Evolutionary conservation across 2,797 vertebrate species (phyloP).

Genomic region (Bovichtus variegatus): DNA sequence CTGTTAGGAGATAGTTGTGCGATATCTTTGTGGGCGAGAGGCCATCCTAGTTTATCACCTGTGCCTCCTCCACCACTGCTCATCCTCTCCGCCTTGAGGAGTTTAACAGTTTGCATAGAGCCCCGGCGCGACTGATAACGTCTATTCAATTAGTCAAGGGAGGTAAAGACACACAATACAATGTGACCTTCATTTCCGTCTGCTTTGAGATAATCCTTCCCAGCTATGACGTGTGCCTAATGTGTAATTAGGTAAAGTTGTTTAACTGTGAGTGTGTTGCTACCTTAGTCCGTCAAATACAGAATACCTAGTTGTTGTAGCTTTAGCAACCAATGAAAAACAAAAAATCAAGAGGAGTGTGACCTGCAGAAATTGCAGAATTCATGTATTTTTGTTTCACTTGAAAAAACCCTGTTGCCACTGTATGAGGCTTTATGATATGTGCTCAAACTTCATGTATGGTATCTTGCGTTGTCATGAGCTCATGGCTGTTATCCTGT

Average conservation of each 20-base stretch:
- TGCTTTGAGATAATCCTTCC: constrained; percentile 53
- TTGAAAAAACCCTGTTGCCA: not conserved
- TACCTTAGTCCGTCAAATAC: not conserved
- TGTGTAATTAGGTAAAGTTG: not conserved
- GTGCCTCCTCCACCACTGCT: constrained; percentile 42
- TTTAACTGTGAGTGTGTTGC: not conserved
- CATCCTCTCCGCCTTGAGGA: constrained; percentile 37
- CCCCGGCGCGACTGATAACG: constrained; percentile 62
- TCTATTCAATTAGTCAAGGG: constrained; percentile 28
- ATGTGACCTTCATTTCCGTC: constrained; percentile 44
- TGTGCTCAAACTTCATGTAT: not conserved
- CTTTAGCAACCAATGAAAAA: not conserved
- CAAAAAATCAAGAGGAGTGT: not conserved
- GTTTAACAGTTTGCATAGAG: constrained; percentile 28
- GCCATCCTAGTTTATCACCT: constrained; percentile 71
- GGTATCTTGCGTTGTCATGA: constrained; percentile 61
- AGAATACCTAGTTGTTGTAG: not conserved
- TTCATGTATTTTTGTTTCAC: not conserved
- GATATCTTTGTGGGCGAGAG: constrained; percentile 59
- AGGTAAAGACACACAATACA: constrained; percentile 25
- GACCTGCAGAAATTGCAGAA: not conserved
- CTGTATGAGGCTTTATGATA: not conserved
- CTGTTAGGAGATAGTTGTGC: constrained; percentile 49
- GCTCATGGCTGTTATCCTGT: constrained; percentile 61
- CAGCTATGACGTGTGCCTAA: not conserved